A percentile compares a stretch with the other conserved stretches of the same genome.
These are phyloP conservation scores for Sisor rabdophorus DNA, from an alignment of 2,113 vertebrate species.

Conservation along the genomic window DNA sequence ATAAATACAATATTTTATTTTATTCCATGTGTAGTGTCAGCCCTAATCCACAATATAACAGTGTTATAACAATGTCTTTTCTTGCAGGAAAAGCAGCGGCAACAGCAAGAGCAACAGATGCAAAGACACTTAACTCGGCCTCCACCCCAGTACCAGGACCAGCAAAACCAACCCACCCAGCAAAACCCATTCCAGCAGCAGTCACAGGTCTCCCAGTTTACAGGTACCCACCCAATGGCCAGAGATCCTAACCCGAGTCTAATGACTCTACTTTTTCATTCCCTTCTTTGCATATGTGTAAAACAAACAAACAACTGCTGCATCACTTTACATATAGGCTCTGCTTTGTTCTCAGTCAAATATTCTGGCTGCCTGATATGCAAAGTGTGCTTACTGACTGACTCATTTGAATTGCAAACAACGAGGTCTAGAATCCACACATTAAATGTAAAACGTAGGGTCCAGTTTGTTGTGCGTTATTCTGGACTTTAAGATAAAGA, in stretches of 20 bases:
- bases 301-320: too few relatives aligned
- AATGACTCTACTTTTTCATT: too few relatives aligned
- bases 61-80: background rate
- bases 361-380: conserved; percentile 28
- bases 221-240: conserved; percentile 63
- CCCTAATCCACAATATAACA: too few relatives aligned
- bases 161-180: conserved; percentile 61
- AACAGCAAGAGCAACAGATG: conserved; percentile 86
- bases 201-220: conserved; percentile 80
- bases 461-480: background rate
- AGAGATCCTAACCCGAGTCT: too few relatives aligned
- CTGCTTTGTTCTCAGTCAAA: conserved; percentile 23
- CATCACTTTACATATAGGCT: conserved; percentile 20
- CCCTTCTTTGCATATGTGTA: too few relatives aligned
- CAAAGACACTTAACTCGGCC: conserved; percentile 91
- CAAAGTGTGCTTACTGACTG: conserved; percentile 39
- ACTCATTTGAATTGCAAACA: conserved; percentile 59
- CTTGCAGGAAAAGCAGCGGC: conserved; percentile 85
- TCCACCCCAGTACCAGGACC: conserved; percentile 94
- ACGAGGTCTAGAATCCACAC: background rate
- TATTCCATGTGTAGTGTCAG: too few relatives aligned
- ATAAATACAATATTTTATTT: too few relatives aligned
- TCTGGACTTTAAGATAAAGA: background rate
- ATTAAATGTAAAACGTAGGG: background rate
- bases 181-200: conserved; percentile 82